Evolutionary conservation across 2,797 vertebrate species (phyloP).

Genomic region (Garrulus glandarius): DNA sequence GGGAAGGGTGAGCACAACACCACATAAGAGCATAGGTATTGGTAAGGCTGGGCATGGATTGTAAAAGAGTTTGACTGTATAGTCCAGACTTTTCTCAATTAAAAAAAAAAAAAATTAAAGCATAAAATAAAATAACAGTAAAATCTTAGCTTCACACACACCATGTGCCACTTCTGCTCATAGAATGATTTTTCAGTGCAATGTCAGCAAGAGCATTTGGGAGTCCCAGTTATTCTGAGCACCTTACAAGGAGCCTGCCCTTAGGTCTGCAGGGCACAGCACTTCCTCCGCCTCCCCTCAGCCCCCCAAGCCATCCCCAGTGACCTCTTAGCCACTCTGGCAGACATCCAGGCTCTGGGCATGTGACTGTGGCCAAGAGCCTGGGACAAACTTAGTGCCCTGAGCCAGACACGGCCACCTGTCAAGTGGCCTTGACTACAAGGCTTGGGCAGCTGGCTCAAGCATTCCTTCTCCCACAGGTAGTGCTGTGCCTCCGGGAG

Average conservation of each 20-base stretch:
- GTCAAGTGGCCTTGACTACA: neutral
- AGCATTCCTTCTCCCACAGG: neutral
- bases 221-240: neutral
- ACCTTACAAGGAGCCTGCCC: neutral
- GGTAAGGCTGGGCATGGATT: neutral
- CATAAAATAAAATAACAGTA: neutral
- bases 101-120: neutral
- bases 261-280: neutral
- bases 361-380: rapidly evolving
- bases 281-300: neutral
- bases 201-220: neutral
- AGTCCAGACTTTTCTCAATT: neutral
- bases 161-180: neutral
- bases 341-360: neutral
- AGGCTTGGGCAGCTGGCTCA: neutral
- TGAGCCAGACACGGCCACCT: neutral
- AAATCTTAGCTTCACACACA: neutral
- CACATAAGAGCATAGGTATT: rapidly evolving
- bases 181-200: neutral
- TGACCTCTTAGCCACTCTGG: neutral
- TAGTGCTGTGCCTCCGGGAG: neutral
- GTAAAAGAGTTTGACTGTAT: rapidly evolving
- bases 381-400: neutral
- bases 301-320: rapidly evolving
- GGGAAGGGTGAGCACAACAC: neutral